A percentile compares a stretch with the other conserved stretches of the same genome.
Conservation (phyloP, 2,797 vertebrate species). For the Hipposideros larvatus region DNA sequence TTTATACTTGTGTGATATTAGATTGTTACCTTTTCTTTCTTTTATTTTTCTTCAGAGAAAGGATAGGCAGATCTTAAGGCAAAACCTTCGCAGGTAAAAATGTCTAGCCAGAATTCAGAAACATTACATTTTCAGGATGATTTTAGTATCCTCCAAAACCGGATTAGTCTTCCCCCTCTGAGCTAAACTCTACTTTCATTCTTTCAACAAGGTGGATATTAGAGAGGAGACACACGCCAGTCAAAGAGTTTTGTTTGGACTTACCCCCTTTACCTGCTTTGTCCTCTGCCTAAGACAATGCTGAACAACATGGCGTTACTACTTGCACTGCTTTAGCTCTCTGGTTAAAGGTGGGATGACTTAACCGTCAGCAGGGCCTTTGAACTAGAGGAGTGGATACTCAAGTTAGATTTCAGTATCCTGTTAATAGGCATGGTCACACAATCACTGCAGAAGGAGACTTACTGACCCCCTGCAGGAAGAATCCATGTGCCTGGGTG, state of each 20-base stretch:
- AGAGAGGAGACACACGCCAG: background rate
- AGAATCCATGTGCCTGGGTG: background rate
- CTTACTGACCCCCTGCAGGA: rapidly evolving
- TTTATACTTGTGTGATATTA: background rate
- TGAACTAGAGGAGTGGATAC: background rate
- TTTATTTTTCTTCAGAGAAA: background rate
- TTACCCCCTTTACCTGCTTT: rapidly evolving
- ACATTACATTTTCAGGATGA: background rate
- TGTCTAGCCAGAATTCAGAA: background rate
- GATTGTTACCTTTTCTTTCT: background rate
- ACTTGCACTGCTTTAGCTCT: background rate
- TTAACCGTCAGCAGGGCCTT: background rate
- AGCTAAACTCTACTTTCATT: background rate
- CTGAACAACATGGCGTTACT: rapidly evolving
- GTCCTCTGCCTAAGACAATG: background rate
- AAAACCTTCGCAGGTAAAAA: background rate
- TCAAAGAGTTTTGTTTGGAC: background rate
- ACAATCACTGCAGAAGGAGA: rapidly evolving
- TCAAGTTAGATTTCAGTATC: background rate
- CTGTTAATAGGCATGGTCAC: background rate
- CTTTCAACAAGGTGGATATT: background rate
- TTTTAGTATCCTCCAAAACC: background rate
- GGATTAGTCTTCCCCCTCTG: background rate
- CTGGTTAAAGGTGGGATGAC: background rate
- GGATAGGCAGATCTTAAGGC: background rate